A percentile compares a stretch with the other conserved stretches of the same genome.
These are phyloP conservation scores for Pleuronectes platessa DNA, from an alignment of 2,113 vertebrate genomes.

Conservation along the genomic window DNA sequence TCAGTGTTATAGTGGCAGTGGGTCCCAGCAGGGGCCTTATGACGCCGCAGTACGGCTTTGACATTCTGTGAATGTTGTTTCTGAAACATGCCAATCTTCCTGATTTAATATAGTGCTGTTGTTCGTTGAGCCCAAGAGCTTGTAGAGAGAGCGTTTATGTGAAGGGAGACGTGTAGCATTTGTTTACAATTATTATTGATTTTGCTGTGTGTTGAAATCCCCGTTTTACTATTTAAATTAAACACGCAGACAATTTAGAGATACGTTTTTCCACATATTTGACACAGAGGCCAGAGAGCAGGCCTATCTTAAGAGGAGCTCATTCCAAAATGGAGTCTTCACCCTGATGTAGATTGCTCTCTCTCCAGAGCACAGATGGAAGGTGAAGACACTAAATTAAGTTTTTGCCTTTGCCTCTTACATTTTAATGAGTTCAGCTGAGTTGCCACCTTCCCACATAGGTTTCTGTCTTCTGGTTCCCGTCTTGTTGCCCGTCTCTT, in stretches of 20 bases:
- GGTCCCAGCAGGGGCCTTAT: constrained; percentile 58
- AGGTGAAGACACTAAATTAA: constrained; percentile 46
- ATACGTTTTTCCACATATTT: constrained; percentile 28
- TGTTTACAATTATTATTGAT: constrained; percentile 63
- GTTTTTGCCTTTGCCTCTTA: constrained; percentile 33
- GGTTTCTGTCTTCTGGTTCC: constrained; percentile 26
- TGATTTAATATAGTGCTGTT: constrained; percentile 71
- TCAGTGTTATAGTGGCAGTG: constrained; percentile 30
- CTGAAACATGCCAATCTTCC: constrained; percentile 76
- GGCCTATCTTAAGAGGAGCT: constrained; percentile 24
- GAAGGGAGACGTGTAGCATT: neutral
- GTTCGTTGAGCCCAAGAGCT: constrained; percentile 53
- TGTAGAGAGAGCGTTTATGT: constrained; percentile 38
- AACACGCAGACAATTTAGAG: constrained; percentile 45
- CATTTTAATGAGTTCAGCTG: constrained; percentile 62
- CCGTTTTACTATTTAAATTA: constrained; percentile 47
- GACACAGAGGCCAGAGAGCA: constrained; percentile 21
- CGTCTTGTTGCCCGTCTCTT: constrained; percentile 43
- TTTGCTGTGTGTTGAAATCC: constrained; percentile 48
- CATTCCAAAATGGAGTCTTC: constrained; percentile 39
- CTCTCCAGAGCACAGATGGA: constrained; percentile 38
- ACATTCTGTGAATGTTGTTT: constrained; percentile 71
- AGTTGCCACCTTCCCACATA: constrained; percentile 25
- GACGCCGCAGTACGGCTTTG: constrained; percentile 64
- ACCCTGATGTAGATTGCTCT: neutral